phyloP scores from a whole-genome alignment of 2,113 vertebrate species.

The Corydoras maculifer region DNA sequence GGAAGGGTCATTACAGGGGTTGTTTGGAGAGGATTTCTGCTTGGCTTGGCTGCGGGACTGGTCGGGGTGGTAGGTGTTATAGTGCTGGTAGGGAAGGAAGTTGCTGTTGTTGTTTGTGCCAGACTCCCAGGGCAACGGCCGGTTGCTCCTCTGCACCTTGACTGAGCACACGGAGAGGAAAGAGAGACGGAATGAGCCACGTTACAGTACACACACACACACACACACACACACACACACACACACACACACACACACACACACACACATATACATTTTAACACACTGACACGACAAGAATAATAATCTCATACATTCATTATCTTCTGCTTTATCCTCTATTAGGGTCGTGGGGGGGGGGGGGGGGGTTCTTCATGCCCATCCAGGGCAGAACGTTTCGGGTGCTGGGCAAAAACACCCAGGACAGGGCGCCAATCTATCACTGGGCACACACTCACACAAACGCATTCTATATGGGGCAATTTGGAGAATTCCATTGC shows the following conservation, averaged over 20 bases:
- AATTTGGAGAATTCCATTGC: too few relatives aligned
- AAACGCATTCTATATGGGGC: too few relatives aligned
- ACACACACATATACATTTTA: neutral
- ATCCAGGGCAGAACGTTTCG: too few relatives aligned
- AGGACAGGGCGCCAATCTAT: too few relatives aligned
- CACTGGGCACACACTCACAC: too few relatives aligned
- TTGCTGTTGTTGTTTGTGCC: conserved; percentile 75
- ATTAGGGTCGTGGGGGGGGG: too few relatives aligned
- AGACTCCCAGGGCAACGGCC: conserved; percentile 78
- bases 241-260: too few relatives aligned
- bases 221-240: too few relatives aligned
- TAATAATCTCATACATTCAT: too few relatives aligned
- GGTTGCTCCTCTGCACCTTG: conserved; percentile 90
- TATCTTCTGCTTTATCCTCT: too few relatives aligned
- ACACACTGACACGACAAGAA: neutral
- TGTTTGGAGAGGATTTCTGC: conserved; percentile 70
- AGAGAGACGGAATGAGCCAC: conserved; percentile 62
- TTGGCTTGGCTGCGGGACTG: conserved; percentile 70
- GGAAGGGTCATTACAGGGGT: conserved; percentile 73
- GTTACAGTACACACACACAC: conserved; percentile 59
- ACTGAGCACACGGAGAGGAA: conserved; percentile 74
- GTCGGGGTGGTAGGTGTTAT: conserved; percentile 82
- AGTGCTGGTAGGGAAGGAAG: conserved; percentile 78
- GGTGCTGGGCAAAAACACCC: too few relatives aligned
- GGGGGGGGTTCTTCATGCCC: too few relatives aligned